Conservation (phyloP, 1,140 invertebrate genomes). For the Pantala flavescens region DNA sequence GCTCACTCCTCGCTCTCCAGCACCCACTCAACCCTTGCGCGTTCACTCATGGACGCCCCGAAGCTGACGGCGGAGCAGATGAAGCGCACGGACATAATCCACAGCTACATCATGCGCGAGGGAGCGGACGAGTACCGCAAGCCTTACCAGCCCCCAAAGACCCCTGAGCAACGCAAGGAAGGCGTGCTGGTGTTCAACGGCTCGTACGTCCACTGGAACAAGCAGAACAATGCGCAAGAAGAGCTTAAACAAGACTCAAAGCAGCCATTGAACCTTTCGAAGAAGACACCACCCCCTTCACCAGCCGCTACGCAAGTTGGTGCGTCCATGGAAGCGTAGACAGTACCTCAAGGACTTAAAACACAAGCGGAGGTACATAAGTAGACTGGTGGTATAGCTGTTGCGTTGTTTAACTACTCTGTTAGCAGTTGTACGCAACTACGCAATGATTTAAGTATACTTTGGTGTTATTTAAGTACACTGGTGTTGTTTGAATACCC, state of each 20-base stretch:
- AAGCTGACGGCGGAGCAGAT: slow-evolving; percentile 79
- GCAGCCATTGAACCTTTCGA: slow-evolving; percentile 76
- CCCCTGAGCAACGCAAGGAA: no score
- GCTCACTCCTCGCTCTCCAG: slow-evolving; percentile 41
- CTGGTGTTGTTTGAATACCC: no score
- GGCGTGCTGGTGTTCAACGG: slow-evolving; percentile 26
- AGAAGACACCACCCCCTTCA: slow-evolving; percentile 73
- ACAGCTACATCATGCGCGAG: slow-evolving; percentile 76
- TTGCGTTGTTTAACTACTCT: no score
- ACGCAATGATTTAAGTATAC: no score
- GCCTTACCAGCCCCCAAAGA: slow-evolving; percentile 23
- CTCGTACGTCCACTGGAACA: slow-evolving; percentile 33
- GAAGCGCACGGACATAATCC: slow-evolving; percentile 78
- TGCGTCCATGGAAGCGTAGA: no score
- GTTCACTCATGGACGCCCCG: slow-evolving; percentile 77
- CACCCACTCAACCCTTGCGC: slow-evolving; percentile 76
- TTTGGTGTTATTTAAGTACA: no score
- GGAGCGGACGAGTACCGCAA: slow-evolving; percentile 34
- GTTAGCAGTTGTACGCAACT: no score
- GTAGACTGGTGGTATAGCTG: no score
- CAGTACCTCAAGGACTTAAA: no score
- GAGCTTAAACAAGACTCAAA: slow-evolving; percentile 32
- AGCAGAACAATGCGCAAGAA: slow-evolving; percentile 34
- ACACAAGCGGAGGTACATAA: no score
- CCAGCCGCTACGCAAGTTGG: slow-evolving; percentile 29